Percentiles rank a stretch among this genome's conserved stretches.
phyloP scores from a whole-genome alignment of 1,140 invertebrate species.

The Drosophila pruinosa region DNA sequence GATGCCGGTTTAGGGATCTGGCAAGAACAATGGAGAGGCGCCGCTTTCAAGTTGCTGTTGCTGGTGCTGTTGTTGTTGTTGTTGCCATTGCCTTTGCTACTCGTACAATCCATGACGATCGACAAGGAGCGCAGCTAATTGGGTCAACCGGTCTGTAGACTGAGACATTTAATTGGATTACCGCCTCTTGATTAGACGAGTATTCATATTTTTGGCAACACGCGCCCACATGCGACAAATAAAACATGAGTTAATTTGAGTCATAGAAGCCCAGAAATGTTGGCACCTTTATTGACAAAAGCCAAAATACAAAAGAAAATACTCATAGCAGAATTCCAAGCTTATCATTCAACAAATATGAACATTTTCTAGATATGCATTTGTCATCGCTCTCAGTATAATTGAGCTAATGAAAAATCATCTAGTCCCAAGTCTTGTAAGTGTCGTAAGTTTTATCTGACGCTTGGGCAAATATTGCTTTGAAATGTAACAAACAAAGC shows the following conservation, averaged over 20 bases:
- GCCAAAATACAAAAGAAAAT: neutral
- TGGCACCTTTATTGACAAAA: constrained; percentile 39
- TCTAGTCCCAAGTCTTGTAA: constrained; percentile 44
- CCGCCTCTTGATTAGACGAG: constrained; percentile 74
- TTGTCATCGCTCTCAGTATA: constrained; percentile 35
- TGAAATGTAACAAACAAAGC: constrained; percentile 12
- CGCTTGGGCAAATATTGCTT: constrained; percentile 52
- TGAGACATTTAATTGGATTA: constrained; percentile 79
- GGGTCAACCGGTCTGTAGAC: constrained; percentile 66
- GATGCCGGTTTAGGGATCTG: neutral
- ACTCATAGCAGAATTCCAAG: constrained; percentile 36
- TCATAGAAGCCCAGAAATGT: constrained; percentile 21
- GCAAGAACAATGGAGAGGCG: constrained; percentile 72
- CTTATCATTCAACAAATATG: constrained; percentile 62
- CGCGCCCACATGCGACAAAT: constrained; percentile 28
- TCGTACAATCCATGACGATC: constrained; percentile 35
- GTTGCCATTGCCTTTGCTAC: constrained; percentile 2
- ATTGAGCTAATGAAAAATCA: constrained; percentile 57
- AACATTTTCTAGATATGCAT: constrained; percentile 18
- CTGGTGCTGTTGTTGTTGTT: constrained; percentile 25
- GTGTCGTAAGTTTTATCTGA: constrained; percentile 63
- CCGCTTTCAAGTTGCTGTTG: constrained; percentile 72
- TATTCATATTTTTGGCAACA: constrained; percentile 59
- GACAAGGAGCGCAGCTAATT: constrained; percentile 70
- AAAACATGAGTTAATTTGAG: constrained; percentile 15